Conservation (phyloP, 2,113 vertebrate species). For the Etheostoma cragini region DNA sequence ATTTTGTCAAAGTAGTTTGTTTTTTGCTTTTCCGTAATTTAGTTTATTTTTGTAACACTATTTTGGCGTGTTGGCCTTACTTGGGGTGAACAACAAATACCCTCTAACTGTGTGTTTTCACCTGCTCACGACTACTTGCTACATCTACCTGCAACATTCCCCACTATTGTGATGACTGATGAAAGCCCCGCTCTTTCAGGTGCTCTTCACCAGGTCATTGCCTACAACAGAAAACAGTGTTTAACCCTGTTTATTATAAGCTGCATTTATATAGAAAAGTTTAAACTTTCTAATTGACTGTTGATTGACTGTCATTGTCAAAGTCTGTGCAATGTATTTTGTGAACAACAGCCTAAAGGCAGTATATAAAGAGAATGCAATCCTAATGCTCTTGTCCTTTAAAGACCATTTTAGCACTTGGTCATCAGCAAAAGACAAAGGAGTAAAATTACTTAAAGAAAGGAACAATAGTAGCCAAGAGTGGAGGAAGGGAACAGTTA, state of each 20-base stretch:
- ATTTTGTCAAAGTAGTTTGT: too few species aligned
- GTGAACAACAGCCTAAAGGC: conserved; percentile 1
- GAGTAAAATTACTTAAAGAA: conserved; percentile 16
- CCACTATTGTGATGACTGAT: not conserved
- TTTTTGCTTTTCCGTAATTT: too few species aligned
- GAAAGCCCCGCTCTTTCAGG: not conserved
- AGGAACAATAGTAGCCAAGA: not conserved
- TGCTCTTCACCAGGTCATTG: conserved; percentile 14
- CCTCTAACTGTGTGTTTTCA: too few species aligned
- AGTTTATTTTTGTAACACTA: too few species aligned
- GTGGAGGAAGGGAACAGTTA: not conserved
- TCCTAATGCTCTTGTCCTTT: conserved; percentile 23
- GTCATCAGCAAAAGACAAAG: not conserved
- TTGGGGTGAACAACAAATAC: too few species aligned
- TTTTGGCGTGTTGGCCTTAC: too few species aligned
- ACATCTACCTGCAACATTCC: not conserved
- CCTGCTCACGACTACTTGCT: too few species aligned
- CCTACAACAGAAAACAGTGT: conserved; percentile 4
- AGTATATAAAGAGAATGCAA: too few species aligned
- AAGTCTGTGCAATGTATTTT: not conserved
- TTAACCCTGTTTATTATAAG: conserved; percentile 33
- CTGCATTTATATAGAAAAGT: not conserved
- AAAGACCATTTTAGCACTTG: not conserved
- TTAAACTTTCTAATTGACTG: conserved; percentile 30
- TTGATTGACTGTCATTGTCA: conserved; percentile 1